Evolutionary conservation across 2,797 vertebrate species (phyloP).

Genomic region (Trachurus trachurus): DNA sequence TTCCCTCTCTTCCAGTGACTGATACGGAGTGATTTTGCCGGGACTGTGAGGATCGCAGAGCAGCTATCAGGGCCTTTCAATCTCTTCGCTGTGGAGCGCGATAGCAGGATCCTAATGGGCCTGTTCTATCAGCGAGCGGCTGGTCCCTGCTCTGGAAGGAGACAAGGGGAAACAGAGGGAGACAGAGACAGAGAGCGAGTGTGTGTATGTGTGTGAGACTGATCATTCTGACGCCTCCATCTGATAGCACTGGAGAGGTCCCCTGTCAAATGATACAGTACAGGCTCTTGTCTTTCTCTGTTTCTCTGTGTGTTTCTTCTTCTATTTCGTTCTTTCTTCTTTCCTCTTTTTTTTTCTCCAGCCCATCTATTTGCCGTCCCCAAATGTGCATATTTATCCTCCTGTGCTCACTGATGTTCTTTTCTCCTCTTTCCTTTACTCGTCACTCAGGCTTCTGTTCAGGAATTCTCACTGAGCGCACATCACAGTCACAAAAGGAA

Average conservation of each 20-base stretch:
- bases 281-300: conserved; percentile 87
- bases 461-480: neutral
- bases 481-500: neutral
- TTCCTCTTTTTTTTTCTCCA: conserved; percentile 6
- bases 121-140: conserved; percentile 92
- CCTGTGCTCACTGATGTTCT: neutral
- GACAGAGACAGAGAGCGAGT: conserved; percentile 49
- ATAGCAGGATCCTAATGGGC: conserved; percentile 95
- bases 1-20: conserved; percentile 85
- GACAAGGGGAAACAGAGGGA: conserved; percentile 71
- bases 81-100: conserved; percentile 90
- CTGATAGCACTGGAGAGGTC: conserved; percentile 91
- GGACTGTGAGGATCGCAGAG: conserved; percentile 85
- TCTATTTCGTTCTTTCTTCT: conserved; percentile 20
- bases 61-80: conserved; percentile 93
- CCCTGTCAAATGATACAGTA: conserved; percentile 92
- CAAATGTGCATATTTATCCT: conserved; percentile 25
- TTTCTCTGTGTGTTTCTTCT: conserved; percentile 55
- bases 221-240: conserved; percentile 89
- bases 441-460: neutral
- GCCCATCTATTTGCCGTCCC: conserved; percentile 23
- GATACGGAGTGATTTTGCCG: conserved; percentile 90
- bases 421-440: conserved; percentile 1
- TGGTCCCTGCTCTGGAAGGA: conserved; percentile 81
- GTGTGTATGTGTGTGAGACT: conserved; percentile 86